Evolutionary conservation across 2,797 vertebrate genomes (phyloP).

Genomic region (Sphaeramia orbicularis): DNA sequence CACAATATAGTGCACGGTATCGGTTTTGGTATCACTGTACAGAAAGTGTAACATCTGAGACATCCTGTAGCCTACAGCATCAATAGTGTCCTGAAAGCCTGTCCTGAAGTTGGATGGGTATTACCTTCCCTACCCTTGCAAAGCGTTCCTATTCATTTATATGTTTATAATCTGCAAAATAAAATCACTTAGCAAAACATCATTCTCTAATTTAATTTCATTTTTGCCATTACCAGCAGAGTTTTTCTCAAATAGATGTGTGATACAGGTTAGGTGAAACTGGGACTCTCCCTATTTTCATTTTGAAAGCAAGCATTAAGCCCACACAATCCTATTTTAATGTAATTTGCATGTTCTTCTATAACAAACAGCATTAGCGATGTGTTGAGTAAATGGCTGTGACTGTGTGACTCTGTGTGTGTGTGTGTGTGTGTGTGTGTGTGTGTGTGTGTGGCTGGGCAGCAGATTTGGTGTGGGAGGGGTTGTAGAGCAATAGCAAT

Average conservation of each 20-base stretch:
- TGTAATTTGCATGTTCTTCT: conserved; percentile 46
- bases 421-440: conserved; percentile 5
- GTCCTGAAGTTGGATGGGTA: conserved; percentile 27
- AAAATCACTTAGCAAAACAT: conserved; percentile 17
- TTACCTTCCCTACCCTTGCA: conserved; percentile 25
- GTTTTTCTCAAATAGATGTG: conserved; percentile 22
- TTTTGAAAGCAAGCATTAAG: conserved; percentile 46
- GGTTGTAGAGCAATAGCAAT: conserved; percentile 61
- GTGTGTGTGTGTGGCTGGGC: conserved; percentile 35
- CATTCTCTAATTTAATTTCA: conserved; percentile 42
- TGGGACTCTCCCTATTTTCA: conserved; percentile 43
- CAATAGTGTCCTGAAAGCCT: conserved; percentile 41
- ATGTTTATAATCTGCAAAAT: background rate
- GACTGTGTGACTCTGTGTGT: conserved; percentile 27
- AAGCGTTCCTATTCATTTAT: conserved; percentile 3
- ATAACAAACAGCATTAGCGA: conserved; percentile 39
- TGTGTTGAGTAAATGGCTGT: conserved; percentile 57
- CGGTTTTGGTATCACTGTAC: conserved; percentile 54
- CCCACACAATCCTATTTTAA: conserved; percentile 54
- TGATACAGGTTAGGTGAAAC: conserved; percentile 36
- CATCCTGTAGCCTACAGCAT: conserved; percentile 53
- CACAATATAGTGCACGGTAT: conserved; percentile 43
- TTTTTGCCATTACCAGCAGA: conserved; percentile 28
- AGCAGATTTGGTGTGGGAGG: conserved; percentile 60
- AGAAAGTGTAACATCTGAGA: conserved; percentile 67